Base-by-base conservation (phyloP, 2,888 invertebrate genomes). In the Cheilosia soror region DNA sequence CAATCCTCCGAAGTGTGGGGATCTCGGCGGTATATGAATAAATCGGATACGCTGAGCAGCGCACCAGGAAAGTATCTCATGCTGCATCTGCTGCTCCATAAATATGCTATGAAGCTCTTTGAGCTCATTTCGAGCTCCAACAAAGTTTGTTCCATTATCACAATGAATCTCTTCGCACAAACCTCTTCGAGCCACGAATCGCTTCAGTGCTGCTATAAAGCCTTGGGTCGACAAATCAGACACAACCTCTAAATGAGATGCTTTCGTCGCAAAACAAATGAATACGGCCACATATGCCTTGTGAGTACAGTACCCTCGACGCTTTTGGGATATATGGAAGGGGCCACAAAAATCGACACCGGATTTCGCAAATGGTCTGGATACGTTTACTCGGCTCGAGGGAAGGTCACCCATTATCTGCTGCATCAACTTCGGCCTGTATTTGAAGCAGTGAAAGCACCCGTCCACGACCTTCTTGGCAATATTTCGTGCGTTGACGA, bases 71-170 rank as follows among this genome's bases (percentile, higher is more conserved):
- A 47, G 40, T 4, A 78, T 84, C 20, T 42, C 25, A 5, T 51
- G 31, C 55, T 77, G 49, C 2, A 57, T 20, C 27, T 79, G 66
- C 47, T 87, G 73, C n/a, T 72, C 57, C 37, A 81, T 47, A 57
- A 83, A 86, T 15, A 11, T 51, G 0, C 71, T 6, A 5, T 53
- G 71, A 25, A 87, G 47, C 15, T 87, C 75, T 11, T 81, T 49
- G n/a, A 88, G 29, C 25, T 81, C 66, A 20, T 73, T 40, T 15
- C 80, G 62, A 1, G 85, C 77, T 11, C 80, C 87, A 13, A 83
- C 80, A 51, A 87, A 88, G 55, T 86, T 87, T 11, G 83, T 86
- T 4, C 73, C 87, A 47, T 87, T 87, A 40, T 87, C 83, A 29
- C 87, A 87, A 47, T 68, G 73, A 1, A 88, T 37, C 7, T 72